Conservation (phyloP, 2,888 invertebrate genomes). For the Clostera curtula region DNA sequence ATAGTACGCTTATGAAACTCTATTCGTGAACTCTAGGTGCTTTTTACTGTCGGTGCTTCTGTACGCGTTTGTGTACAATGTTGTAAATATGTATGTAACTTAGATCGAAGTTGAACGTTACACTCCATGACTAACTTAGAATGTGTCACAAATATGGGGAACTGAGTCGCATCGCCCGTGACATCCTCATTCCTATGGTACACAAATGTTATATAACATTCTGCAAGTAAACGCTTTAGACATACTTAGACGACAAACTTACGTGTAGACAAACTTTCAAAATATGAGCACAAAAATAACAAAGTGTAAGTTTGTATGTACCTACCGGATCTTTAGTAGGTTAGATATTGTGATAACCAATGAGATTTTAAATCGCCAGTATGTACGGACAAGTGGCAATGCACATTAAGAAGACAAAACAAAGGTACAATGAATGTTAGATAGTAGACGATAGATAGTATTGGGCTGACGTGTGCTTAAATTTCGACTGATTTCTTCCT, state of each 20-base stretch:
- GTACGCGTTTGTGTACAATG: constrained; percentile 64
- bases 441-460: constrained; percentile 43
- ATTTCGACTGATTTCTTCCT: constrained; percentile 47
- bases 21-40: constrained; percentile 72
- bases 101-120: constrained; percentile 50
- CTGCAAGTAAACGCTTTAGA: constrained; percentile 27
- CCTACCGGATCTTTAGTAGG: constrained; percentile 69
- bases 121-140: constrained; percentile 55
- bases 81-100: constrained; percentile 67
- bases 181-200: constrained; percentile 14
- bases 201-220: constrained; percentile 18
- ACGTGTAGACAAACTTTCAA: constrained; percentile 28
- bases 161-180: constrained; percentile 12
- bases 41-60: constrained; percentile 73
- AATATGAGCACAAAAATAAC: constrained; percentile 64
- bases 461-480: constrained; percentile 54
- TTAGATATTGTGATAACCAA: constrained; percentile 71
- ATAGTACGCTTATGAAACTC: constrained; percentile 64
- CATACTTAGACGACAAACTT: constrained; percentile 21
- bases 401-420: constrained; percentile 54
- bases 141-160: constrained; percentile 48
- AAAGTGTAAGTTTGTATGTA: constrained; percentile 60
- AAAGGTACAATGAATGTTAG: constrained; percentile 69
- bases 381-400: constrained; percentile 41
- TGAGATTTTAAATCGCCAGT: constrained; percentile 67